phyloP scores from a whole-genome alignment of 2,888 invertebrate species.

The Amphipyra berbera region DNA sequence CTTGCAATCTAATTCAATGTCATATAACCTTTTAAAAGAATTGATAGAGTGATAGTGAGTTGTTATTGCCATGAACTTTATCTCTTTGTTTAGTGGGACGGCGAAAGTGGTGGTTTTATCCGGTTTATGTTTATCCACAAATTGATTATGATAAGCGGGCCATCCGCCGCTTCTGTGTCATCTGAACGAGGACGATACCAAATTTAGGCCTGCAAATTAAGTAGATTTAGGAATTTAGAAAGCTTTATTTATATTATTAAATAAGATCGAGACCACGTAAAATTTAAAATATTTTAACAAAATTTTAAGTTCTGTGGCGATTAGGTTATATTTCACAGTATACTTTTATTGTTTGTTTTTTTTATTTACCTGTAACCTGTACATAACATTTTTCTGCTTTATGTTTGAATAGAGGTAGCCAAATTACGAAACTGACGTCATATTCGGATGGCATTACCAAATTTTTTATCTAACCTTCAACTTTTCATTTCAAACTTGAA shows the following conservation, averaged over 20 bases:
- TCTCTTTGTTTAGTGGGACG: constrained; percentile 3
- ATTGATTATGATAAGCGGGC: constrained; percentile 37
- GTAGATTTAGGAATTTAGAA: constrained; percentile 30
- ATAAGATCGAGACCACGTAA: not conserved
- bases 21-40: constrained; percentile 2
- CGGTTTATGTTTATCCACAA: constrained; percentile 20
- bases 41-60: not conserved
- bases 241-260: constrained; percentile 25
- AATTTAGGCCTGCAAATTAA: constrained; percentile 14
- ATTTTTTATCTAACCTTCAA: constrained; percentile 4
- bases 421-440: not conserved
- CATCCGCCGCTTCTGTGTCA: constrained; percentile 19
- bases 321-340: no score
- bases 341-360: no score
- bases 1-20: constrained; percentile 14
- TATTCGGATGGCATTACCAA: not conserved
- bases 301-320: not conserved
- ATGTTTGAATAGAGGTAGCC: not conserved
- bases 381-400: no score
- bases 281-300: not conserved
- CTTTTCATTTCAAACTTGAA: constrained; percentile 3
- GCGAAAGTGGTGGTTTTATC: constrained; percentile 36
- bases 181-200: constrained; percentile 35
- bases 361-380: no score
- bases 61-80: constrained; percentile 2